Evolutionary conservation across 2,888 invertebrate genomes (phyloP).

Genomic region (Hypercompe scribonia): DNA sequence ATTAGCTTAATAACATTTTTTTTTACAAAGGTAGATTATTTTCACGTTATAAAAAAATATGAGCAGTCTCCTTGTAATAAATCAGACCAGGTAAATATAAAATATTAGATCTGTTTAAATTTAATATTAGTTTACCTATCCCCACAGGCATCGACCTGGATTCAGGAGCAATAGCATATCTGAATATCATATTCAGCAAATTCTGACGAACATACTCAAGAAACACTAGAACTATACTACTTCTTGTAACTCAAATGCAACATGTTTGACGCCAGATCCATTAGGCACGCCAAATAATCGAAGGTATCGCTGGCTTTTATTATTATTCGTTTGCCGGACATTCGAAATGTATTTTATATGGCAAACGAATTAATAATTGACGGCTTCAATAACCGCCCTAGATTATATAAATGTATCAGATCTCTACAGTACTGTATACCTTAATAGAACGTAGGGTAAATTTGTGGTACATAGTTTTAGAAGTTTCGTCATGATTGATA

Average conservation of each 20-base stretch:
- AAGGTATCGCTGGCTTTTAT: background rate
- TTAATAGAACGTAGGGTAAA: background rate
- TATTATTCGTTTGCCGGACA: background rate
- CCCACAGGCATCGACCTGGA: no score
- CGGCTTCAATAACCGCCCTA: background rate
- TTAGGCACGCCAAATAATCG: background rate
- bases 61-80: no score
- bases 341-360: background rate
- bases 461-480: background rate
- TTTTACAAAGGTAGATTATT: no score
- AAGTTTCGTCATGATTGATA: background rate
- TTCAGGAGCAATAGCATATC: no score
- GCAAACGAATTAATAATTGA: no score
- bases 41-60: no score
- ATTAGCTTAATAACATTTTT: no score
- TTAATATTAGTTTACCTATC: no score
- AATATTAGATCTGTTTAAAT: no score
- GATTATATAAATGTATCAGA: background rate
- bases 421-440: background rate
- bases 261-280: background rate
- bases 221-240: no score
- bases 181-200: background rate
- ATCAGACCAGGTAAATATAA: no score
- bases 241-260: background rate
- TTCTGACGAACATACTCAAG: no score